Evolutionary conservation across 1,140 invertebrate genomes (phyloP).

Genomic region (Pectinophora gossypiella): DNA sequence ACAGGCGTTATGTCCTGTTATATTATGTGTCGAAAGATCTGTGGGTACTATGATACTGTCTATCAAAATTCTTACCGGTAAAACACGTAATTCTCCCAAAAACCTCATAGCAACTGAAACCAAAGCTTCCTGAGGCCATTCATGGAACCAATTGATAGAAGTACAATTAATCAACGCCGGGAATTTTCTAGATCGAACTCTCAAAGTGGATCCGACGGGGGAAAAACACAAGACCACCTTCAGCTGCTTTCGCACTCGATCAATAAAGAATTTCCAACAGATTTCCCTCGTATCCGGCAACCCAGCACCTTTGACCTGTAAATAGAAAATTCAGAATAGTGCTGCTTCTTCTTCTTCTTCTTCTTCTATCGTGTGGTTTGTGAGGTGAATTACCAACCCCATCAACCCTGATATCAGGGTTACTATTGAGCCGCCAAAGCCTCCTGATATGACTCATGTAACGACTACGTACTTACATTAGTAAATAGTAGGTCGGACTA

Average conservation of each 20-base stretch:
- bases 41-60: too few species aligned
- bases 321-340: slow-evolving; percentile 8
- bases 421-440: too few species aligned
- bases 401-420: too few species aligned
- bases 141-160: slow-evolving; percentile 98
- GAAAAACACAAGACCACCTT: slow-evolving; percentile 97
- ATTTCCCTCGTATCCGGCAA: slow-evolving; percentile 94
- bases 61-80: slow-evolving; percentile 88
- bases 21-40: too few species aligned
- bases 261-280: slow-evolving; percentile 98
- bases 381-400: too few species aligned
- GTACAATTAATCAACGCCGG: slow-evolving; percentile 97
- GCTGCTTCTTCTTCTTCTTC: too few species aligned
- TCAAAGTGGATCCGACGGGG: slow-evolving; percentile 92
- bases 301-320: slow-evolving; percentile 87
- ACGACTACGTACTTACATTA: too few species aligned
- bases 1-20: too few species aligned
- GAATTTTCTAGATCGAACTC: slow-evolving; percentile 95
- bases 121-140: slow-evolving; percentile 98
- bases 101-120: slow-evolving; percentile 94
- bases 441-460: too few species aligned
- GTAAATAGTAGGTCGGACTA: too few species aligned
- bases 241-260: slow-evolving; percentile 91
- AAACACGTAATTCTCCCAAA: slow-evolving; percentile 86
- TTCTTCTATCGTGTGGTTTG: too few species aligned